Conservation (phyloP, 2,113 vertebrate genomes). For the Poeciliopsis turrubarensis region DNA sequence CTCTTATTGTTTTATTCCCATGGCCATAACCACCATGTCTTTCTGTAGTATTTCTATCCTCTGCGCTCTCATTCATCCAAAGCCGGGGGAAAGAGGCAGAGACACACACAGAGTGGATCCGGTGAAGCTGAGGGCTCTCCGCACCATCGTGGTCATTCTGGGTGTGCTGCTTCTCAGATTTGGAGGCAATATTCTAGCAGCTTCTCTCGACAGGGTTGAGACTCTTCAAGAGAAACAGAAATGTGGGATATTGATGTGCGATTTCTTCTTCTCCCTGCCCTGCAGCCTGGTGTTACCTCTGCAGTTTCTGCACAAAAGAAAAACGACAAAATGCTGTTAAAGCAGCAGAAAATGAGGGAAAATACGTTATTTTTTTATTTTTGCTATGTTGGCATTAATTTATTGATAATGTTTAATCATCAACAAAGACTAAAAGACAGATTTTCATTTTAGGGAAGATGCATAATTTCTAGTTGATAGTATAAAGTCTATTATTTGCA, state of each 20-base stretch:
- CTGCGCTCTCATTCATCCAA: not conserved
- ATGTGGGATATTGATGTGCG: not conserved
- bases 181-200: not conserved
- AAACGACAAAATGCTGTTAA: not conserved
- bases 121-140: not conserved
- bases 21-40: not conserved
- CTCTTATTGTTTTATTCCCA: not conserved
- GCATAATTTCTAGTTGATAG: not conserved
- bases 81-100: not conserved
- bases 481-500: not conserved
- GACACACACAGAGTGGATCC: not conserved
- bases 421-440: too few species aligned
- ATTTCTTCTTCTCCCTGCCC: not conserved
- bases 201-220: not conserved
- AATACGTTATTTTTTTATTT: not conserved
- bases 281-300: not conserved
- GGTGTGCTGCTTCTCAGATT: not conserved
- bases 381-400: not conserved
- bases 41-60: conserved; percentile 4
- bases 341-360: not conserved
- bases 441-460: not conserved
- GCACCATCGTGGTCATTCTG: not conserved
- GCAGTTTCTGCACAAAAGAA: not conserved
- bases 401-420: too few species aligned
- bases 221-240: not conserved